Percentiles rank a stretch among this genome's conserved stretches.
phyloP scores from a whole-genome alignment of 2,113 vertebrate species.

The Silurus asotus region DNA sequence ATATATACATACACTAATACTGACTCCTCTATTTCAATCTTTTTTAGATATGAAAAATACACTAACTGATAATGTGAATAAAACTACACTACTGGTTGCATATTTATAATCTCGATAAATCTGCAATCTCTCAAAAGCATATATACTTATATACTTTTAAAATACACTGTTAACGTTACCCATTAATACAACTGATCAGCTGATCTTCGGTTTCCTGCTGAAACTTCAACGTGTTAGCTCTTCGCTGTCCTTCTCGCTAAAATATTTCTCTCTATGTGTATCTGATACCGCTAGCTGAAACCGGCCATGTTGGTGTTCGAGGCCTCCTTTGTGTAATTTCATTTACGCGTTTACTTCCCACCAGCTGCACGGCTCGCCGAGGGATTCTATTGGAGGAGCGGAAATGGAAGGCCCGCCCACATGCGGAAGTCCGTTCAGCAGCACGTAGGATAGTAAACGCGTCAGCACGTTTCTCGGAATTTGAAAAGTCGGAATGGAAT shows the following conservation, averaged over 20 bases:
- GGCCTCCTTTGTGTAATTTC: constrained; percentile 11
- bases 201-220: background rate
- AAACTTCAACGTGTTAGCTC: background rate
- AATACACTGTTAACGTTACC: background rate
- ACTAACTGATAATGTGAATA: too few species aligned
- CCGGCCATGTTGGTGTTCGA: background rate
- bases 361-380: background rate
- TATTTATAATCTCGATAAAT: too few species aligned
- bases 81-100: too few species aligned
- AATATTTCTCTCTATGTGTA: background rate
- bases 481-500: background rate
- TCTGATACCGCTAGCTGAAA: background rate
- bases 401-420: constrained; percentile 19
- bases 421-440: background rate
- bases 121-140: too few species aligned
- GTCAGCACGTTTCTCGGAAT: background rate
- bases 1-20: too few species aligned
- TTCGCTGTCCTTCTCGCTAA: background rate
- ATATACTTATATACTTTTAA: background rate
- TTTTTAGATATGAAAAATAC: too few species aligned
- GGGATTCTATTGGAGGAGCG: constrained; percentile 24
- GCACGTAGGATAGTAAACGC: too few species aligned
- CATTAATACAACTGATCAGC: background rate
- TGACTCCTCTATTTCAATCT: too few species aligned
- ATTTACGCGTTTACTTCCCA: too few species aligned